Base-by-base conservation (phyloP, 1,140 invertebrate species). In the Philopotamus ludificatus region DNA sequence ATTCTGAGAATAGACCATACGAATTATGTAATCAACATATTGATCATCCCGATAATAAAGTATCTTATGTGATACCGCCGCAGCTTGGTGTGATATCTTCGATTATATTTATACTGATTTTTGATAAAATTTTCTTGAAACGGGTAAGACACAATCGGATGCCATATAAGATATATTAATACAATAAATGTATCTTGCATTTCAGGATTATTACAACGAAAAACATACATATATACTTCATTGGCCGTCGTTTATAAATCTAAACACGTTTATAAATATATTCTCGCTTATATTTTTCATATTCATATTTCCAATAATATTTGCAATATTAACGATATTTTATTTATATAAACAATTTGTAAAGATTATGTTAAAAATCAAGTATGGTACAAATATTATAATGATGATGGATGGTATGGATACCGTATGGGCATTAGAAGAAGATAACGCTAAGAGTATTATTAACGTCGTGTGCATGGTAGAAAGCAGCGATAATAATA, bases 341-440 rank as follows among this genome's bases (percentile, higher is more conserved):
- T 71, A 67, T 53, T 3, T 72, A 18, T 76, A 77, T 58, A 79
- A 77, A 71, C 22, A 66, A 10, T 50, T 65, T 16, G 59, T 68
- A 3, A 57, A 49, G 9, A 10, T 65, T 16, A 44, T 68, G 22
- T 42, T 68, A 12, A 57, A 75, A 25, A 74, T 66, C 34, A 71
- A 65, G 59, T 74, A 71, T 22, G 74, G 75, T 20, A 72, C 74
- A 8, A 72, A 74, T 42, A 83, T 81, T 62, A 75, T 71, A 0
- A 74, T 74, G 45, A 75, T 82, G 12, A 67, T 83, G 2, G 74
- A 81, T 4, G 81, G 81, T 16, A 78, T 77, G 39, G 82, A 84
- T 69, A 75, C 76, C 1, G 76, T 83, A 49, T 84, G 82, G 82
- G 77, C 79, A 25, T 51, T 82, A 1, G 82, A 84, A 71, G 76